These are phyloP conservation scores for Bombus vancouverensis DNA, from an alignment of 1,140 invertebrate genomes.

Conservation along the genomic window DNA sequence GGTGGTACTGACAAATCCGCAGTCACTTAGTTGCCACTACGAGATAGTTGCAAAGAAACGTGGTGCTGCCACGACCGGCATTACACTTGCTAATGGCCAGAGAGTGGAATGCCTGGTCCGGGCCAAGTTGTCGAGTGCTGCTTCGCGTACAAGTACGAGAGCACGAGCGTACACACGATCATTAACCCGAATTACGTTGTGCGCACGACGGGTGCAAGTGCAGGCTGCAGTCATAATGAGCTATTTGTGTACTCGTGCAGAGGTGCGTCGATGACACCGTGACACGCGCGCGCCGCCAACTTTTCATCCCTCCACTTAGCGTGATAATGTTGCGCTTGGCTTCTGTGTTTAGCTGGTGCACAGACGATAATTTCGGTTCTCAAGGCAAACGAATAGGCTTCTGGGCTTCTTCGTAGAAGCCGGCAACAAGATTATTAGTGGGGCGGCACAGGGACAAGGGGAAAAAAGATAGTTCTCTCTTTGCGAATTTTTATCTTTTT, in stretches of 20 bases:
- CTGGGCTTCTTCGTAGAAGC: no score
- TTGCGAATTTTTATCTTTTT: no score
- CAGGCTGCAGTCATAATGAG: conserved; percentile 49
- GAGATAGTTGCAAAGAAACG: not conserved
- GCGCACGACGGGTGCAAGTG: conserved; percentile 38
- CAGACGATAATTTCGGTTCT: not conserved
- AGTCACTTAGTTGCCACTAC: no score
- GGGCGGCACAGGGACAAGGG: no score
- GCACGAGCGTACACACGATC: conserved; percentile 54
- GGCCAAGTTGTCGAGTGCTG: conserved; percentile 39
- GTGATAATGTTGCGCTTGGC: not conserved
- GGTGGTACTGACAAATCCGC: no score
- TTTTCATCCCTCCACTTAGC: not conserved
- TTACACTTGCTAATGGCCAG: conserved; percentile 56
- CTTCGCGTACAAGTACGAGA: conserved; percentile 44
- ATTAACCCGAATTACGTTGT: conserved; percentile 62
- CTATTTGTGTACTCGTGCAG: conserved; percentile 48
- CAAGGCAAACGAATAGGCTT: not conserved
- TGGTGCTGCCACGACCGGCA: conserved; percentile 43
- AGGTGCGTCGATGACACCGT: conserved; percentile 15
- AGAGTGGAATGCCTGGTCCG: conserved; percentile 52
- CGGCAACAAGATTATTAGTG: no score
- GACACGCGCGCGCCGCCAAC: conserved; percentile 1
- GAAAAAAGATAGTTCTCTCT: no score
- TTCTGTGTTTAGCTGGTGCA: not conserved